Conservation (phyloP, 2,888 invertebrate species). For the Plusia festucae region DNA sequence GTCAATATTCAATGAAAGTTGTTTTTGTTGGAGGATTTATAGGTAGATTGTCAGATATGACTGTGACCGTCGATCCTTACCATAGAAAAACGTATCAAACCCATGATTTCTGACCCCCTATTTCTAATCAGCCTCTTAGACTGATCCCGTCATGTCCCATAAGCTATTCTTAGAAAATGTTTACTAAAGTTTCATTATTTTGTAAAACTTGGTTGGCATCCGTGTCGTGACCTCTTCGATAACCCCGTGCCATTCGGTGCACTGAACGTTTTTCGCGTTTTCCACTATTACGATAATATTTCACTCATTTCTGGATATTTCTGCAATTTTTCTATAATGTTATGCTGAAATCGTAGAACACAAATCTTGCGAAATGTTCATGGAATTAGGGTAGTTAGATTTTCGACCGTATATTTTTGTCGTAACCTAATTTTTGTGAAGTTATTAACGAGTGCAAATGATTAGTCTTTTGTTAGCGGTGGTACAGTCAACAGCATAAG, state of each 20-base stretch:
- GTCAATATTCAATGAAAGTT: conserved; percentile 18
- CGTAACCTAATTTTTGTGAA: neutral
- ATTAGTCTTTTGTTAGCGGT: neutral
- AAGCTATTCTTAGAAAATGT: too few relatives aligned
- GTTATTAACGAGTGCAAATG: neutral
- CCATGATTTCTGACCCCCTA: too few relatives aligned
- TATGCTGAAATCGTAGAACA: conserved; percentile 6
- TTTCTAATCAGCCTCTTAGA: too few relatives aligned
- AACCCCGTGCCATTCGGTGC: conserved; percentile 67
- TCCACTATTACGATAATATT: conserved; percentile 45
- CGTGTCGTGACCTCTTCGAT: conserved; percentile 60
- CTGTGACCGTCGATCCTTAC: too few relatives aligned
- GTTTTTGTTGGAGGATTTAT: too few relatives aligned
- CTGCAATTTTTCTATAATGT: conserved; percentile 38
- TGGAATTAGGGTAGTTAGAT: neutral
- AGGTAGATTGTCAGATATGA: too few relatives aligned
- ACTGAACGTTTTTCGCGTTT: conserved; percentile 58
- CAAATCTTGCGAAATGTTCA: conserved; percentile 5
- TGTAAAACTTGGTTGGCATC: conserved; percentile 27
- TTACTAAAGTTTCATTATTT: conserved; percentile 2
- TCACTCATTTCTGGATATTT: conserved; percentile 39
- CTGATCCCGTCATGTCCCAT: too few relatives aligned
- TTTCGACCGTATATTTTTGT: neutral
- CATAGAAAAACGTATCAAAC: too few relatives aligned
- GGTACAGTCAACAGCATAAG: too few relatives aligned